A percentile compares a stretch with the other conserved stretches of the same genome.
Conservation (phyloP, 1,140 invertebrate species). For the Caenorhabditis briggsae region DNA sequence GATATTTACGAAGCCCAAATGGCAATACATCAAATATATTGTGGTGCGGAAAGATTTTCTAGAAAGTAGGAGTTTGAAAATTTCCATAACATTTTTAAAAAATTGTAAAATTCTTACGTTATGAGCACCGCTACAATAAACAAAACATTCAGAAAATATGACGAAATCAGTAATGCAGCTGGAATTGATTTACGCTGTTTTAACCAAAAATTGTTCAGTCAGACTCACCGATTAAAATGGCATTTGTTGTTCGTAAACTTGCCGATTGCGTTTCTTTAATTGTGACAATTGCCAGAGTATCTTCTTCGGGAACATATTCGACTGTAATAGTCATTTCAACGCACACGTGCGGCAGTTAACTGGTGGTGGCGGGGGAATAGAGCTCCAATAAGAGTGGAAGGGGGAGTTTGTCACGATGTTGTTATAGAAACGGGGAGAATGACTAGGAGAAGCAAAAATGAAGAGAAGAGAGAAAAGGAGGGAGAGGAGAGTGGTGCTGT, state of each 20-base stretch:
- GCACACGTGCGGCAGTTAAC: neutral
- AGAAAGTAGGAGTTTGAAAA: neutral
- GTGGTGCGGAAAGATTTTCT: constrained; percentile 38
- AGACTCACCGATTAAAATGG: constrained; percentile 11
- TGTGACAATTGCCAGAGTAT: constrained; percentile 28
- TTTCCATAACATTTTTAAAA: too few relatives aligned
- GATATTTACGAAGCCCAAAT: constrained; percentile 26
- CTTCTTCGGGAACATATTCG: constrained; percentile 30
- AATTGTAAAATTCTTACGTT: too few relatives aligned
- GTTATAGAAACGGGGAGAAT: constrained; percentile 15
- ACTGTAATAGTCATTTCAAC: constrained; percentile 18
- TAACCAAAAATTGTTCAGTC: neutral
- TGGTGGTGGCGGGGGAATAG: neutral
- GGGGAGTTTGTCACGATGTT: neutral
- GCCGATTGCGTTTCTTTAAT: constrained; percentile 45
- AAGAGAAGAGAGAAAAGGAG: neutral
- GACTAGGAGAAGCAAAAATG: neutral
- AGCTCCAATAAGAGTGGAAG: constrained; percentile 9
- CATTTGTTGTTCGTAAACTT: constrained; percentile 36
- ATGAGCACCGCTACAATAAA: constrained; percentile 27
- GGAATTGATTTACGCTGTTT: neutral
- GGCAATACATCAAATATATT: constrained; percentile 42
- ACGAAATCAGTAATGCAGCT: constrained; percentile 24
- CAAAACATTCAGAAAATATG: constrained; percentile 23
- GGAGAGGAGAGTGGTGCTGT: constrained; percentile 7